A percentile compares a stretch with the other conserved stretches of the same genome.
Evolutionary conservation across 1,140 invertebrate species (phyloP).

Genomic region (Monochamus saltuarius): DNA sequence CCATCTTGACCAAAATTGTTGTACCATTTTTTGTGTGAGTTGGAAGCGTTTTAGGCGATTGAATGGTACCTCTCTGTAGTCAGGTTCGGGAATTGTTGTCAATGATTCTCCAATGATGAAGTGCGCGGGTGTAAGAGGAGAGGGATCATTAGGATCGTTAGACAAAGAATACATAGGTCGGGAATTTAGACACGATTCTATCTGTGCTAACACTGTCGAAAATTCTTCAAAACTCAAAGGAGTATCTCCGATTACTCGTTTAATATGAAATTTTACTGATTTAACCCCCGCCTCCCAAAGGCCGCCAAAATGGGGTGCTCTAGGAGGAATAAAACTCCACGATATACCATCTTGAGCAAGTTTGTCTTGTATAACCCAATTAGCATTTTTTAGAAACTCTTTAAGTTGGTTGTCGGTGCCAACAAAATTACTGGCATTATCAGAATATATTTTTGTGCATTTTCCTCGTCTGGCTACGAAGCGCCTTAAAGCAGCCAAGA

Average conservation of each 20-base stretch:
- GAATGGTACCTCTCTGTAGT: background rate
- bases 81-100: constrained; percentile 25
- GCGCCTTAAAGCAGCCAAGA: no score
- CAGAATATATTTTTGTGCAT: no score
- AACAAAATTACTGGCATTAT: no score
- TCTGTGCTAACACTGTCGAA: constrained; percentile 29
- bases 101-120: constrained; percentile 47
- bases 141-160: constrained; percentile 36
- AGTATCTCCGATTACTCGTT: constrained; percentile 25
- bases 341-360: constrained; percentile 3
- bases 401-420: no score
- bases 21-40: constrained; percentile 28
- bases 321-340: constrained; percentile 43
- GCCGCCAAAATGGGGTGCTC: constrained; percentile 44
- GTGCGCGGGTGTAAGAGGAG: constrained; percentile 43
- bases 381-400: no score
- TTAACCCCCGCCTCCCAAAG: constrained; percentile 45
- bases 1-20: constrained; percentile 42
- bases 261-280: constrained; percentile 38
- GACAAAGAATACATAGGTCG: constrained; percentile 41
- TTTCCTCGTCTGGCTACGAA: no score
- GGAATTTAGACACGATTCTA: constrained; percentile 42
- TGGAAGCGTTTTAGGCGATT: constrained; percentile 36
- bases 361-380: no score
- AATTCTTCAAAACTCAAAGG: constrained; percentile 43